Conservation (phyloP, 2,113 vertebrate genomes). For the Echinops telfairi region DNA sequence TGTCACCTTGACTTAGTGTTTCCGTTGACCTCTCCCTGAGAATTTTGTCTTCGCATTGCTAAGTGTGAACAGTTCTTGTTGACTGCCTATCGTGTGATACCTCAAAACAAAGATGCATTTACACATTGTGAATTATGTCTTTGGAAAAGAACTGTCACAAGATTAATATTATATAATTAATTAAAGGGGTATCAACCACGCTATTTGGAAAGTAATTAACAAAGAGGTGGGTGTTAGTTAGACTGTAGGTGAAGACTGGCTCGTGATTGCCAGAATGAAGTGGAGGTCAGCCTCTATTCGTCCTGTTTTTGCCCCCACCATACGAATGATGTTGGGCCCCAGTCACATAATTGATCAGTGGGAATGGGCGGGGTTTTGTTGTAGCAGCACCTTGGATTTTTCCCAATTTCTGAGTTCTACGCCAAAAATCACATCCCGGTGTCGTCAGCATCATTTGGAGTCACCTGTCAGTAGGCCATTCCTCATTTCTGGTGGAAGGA, state of each 20-base stretch:
- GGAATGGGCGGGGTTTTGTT: slow-evolving; percentile 32
- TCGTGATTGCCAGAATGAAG: slow-evolving; percentile 5
- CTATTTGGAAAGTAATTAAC: slow-evolving; percentile 26
- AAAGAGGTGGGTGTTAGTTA: slow-evolving; percentile 30
- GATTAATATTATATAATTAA: slow-evolving; percentile 26
- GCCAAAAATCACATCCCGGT: slow-evolving; percentile 40
- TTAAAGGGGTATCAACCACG: background rate
- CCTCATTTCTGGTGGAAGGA: slow-evolving; percentile 33
- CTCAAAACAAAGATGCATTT: slow-evolving; percentile 50
- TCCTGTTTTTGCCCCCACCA: background rate
- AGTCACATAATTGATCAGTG: background rate
- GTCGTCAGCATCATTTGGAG: slow-evolving; percentile 46
- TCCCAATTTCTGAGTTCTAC: slow-evolving; percentile 47
- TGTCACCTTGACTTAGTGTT: slow-evolving; percentile 23
- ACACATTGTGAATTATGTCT: slow-evolving; percentile 43
- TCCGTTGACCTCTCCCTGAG: slow-evolving; percentile 4
- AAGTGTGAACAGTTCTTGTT: slow-evolving; percentile 21
- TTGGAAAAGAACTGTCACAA: slow-evolving; percentile 14
- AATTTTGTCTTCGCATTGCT: slow-evolving; percentile 46
- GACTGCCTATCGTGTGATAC: background rate
- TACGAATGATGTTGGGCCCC: background rate
- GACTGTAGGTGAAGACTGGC: background rate
- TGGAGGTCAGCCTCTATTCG: background rate
- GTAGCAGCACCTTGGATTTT: background rate
- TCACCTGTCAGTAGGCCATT: slow-evolving; percentile 24